A percentile compares a stretch with the other conserved stretches of the same genome.
Evolutionary conservation across 1,140 invertebrate genomes (phyloP).

Genomic region (Caenorhabditis brenneri): DNA sequence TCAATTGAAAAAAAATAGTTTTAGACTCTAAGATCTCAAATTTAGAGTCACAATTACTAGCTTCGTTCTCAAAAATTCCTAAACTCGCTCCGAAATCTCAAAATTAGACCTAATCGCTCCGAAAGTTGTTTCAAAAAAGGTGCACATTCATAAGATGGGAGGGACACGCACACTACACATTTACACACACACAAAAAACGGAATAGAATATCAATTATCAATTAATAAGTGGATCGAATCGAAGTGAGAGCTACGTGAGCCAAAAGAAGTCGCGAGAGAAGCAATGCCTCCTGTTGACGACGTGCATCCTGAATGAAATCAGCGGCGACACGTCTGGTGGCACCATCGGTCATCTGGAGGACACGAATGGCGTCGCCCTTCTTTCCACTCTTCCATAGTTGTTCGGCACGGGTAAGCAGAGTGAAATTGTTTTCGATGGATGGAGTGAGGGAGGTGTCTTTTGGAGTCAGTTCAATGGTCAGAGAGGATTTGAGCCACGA

Average conservation of each 20-base stretch:
- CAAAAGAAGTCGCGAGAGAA: constrained; percentile 84
- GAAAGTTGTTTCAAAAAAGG: no score
- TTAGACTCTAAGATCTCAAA: no score
- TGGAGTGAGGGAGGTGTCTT: not conserved
- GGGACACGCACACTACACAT: not conserved
- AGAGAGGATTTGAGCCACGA: constrained; percentile 19
- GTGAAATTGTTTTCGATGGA: not conserved
- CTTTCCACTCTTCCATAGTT: constrained; percentile 16
- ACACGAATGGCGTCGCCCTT: constrained; percentile 5
- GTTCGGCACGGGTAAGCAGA: constrained; percentile 11
- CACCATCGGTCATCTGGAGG: constrained; percentile 29
- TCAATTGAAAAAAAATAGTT: no score
- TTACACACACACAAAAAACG: not conserved
- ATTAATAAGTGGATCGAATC: constrained; percentile 65
- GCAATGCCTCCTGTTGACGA: constrained; percentile 75
- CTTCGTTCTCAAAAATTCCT: no score
- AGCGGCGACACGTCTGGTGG: constrained; percentile 15
- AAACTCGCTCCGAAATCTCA: no score
- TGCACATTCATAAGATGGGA: no score
- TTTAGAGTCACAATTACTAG: no score
- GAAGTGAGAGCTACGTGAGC: constrained; percentile 78
- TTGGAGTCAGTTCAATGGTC: not conserved
- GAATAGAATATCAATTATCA: not conserved
- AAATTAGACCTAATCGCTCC: not conserved
- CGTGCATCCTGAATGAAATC: constrained; percentile 51